Conservation (phyloP, 2,113 vertebrate species). For the Lophochroa leadbeateri region DNA sequence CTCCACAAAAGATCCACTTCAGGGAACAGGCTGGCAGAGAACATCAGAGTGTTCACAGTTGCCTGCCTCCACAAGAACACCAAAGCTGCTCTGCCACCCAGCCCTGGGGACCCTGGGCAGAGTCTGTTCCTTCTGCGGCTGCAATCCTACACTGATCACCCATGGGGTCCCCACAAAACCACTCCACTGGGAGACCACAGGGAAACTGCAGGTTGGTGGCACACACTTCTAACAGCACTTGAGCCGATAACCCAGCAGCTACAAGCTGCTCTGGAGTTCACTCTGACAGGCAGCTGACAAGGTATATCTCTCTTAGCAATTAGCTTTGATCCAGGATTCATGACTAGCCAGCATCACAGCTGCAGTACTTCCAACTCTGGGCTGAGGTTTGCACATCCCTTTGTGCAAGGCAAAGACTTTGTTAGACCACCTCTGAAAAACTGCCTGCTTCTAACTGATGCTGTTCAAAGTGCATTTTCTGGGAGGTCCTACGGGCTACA, state of each 20-base stretch:
- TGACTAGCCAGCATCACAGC: rapidly evolving
- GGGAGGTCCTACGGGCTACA: not conserved
- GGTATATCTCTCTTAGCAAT: not conserved
- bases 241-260: not conserved
- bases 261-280: not conserved
- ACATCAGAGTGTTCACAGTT: not conserved
- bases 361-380: not conserved
- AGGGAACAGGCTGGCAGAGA: not conserved
- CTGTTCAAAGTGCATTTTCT: not conserved
- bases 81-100: not conserved
- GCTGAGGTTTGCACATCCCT: not conserved
- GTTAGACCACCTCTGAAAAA: not conserved
- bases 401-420: not conserved
- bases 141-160: not conserved
- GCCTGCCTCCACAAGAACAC: not conserved
- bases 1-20: not conserved
- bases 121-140: not conserved
- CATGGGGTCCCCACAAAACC: not conserved
- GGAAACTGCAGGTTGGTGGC: not conserved
- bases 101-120: not conserved
- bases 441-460: not conserved
- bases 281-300: not conserved
- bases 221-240: not conserved
- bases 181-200: not conserved
- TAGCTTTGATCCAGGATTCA: not conserved